Conservation (phyloP, 2,888 invertebrate genomes). For the Papilio elwesi region DNA sequence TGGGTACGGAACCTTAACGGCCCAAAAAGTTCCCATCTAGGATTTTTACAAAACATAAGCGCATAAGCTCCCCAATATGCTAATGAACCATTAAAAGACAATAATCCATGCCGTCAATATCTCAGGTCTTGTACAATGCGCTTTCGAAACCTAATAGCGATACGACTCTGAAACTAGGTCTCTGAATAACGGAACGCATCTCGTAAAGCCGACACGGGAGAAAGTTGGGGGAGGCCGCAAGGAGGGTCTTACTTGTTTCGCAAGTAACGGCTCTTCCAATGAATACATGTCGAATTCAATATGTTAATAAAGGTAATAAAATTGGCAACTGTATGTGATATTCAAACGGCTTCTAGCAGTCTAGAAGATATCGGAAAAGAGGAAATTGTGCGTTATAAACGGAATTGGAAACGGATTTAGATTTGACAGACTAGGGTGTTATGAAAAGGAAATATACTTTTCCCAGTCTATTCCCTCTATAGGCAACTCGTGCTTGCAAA, state of each 20-base stretch:
- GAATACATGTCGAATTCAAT: constrained; percentile 14
- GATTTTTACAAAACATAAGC: too few relatives aligned
- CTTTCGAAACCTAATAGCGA: constrained; percentile 48
- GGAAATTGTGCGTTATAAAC: too few relatives aligned
- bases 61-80: too few relatives aligned
- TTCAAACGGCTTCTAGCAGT: background rate
- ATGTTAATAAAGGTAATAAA: constrained; percentile 2
- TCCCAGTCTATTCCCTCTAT: too few relatives aligned
- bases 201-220: constrained; percentile 49
- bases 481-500: too few relatives aligned
- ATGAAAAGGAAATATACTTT: too few relatives aligned
- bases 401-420: too few relatives aligned
- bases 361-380: too few relatives aligned
- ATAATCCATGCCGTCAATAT: constrained; percentile 1
- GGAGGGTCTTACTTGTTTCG: constrained; percentile 3
- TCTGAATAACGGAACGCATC: constrained; percentile 49
- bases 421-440: too few relatives aligned
- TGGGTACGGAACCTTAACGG: too few relatives aligned
- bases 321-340: background rate
- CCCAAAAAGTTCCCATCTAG: too few relatives aligned
- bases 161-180: constrained; percentile 43
- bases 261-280: constrained; percentile 24
- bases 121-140: constrained; percentile 48
- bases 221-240: constrained; percentile 44
- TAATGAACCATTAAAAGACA: background rate